Base-by-base conservation (phyloP, 2,797 vertebrate genomes). In the Thaleichthys pacificus region DNA sequence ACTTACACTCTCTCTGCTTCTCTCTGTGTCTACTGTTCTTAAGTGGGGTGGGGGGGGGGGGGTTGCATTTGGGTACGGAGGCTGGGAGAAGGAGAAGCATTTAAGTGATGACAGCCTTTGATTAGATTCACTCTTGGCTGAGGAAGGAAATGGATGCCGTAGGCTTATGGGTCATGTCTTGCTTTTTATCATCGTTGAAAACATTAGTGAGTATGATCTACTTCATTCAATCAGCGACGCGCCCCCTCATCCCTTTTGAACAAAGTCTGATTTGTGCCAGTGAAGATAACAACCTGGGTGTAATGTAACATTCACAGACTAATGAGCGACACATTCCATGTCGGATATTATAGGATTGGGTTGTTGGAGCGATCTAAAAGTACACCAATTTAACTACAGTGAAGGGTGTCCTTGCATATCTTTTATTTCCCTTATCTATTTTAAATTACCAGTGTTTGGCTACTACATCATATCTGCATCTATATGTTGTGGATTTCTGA, bases 31-130 rank as follows among this genome's bases (percentile, higher is more conserved):
- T 42, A 42, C 38, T 42, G 38, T 22, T n/a, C 14, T 38, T 67
- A n/a, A 47, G 11, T 14, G 22, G 14, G 15, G 14, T 49, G 21
- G 66, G 15, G 35, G 84, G 87, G 85, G 87, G 85, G 87, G 85
- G 87, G 88, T 89, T 85, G 88, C 89, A 83, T 80, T 85, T 87
- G 84, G 84, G 83, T 42, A 79, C 77, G 76, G 82, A 89, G 76
- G 86, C 81, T 77, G 83, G 78, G 5, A 57, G 85, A 73, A 77
- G 84, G 84, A 42, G 12, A 42, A 78, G 83, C 82, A 83, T 89
- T 91, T 90, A 85, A 85, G 85, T 89, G 85, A 89, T 89, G 89
- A 89, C 86, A 85, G 86, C 82, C 78, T 86, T 83, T 82, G 75
- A 82, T 68, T 82, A 80, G 83, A 87, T 86, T 85, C 80, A 82